Percentiles rank a stretch among this genome's conserved stretches.
Conservation (phyloP, 2,888 invertebrate species). For the Aphrophora alni region DNA sequence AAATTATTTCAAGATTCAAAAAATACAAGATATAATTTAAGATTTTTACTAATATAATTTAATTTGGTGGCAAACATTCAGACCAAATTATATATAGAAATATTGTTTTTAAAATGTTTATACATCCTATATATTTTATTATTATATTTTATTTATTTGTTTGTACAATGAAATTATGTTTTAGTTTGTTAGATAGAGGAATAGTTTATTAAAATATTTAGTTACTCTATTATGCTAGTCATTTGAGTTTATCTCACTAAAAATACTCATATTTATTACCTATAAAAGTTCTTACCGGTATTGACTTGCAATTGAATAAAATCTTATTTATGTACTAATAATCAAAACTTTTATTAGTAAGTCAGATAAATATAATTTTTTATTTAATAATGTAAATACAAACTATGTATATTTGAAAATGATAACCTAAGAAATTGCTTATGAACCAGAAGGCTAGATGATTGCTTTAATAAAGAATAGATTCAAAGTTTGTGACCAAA, state of each 20-base stretch:
- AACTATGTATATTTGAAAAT: not conserved
- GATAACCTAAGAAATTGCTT: not conserved
- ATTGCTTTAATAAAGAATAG: not conserved
- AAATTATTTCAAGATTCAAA: not conserved
- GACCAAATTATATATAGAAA: not conserved
- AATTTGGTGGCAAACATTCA: not conserved
- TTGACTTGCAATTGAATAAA: not conserved
- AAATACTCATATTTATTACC: not conserved
- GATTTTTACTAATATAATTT: not conserved
- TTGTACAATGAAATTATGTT: conserved; percentile 34
- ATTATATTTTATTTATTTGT: conserved; percentile 35
- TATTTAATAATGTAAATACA: too few species aligned
- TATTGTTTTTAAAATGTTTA: conserved; percentile 28
- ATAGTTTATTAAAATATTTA: conserved; percentile 22
- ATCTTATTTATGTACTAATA: too few species aligned
- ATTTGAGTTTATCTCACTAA: not conserved
- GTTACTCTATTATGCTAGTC: conserved; percentile 7
- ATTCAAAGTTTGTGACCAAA: not conserved
- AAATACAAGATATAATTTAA: not conserved
- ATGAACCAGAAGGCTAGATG: not conserved
- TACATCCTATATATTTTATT: conserved; percentile 36
- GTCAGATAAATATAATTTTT: too few species aligned
- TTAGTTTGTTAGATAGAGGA: conserved; percentile 25
- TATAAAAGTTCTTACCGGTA: not conserved
- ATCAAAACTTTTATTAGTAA: too few species aligned